Base-by-base conservation (phyloP, 1,140 invertebrate genomes). In the Venturia canescens region DNA sequence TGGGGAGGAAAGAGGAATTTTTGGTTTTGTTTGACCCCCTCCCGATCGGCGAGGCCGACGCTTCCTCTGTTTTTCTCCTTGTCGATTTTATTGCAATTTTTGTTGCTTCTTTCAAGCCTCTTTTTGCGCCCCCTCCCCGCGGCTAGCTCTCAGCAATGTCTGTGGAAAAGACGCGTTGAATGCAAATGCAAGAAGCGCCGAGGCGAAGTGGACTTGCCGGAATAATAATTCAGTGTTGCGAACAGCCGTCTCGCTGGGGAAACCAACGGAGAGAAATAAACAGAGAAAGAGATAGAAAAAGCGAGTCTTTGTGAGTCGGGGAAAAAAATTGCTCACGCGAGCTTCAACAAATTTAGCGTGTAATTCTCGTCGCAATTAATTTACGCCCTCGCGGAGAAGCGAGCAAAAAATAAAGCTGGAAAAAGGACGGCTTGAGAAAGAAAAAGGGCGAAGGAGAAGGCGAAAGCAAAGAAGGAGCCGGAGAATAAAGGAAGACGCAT, bases 351-450 rank as follows among this genome's bases (percentile, higher is more conserved):
- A 72, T 72, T 72, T 72, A 72, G 70, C 70, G 38, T 72, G 70
- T 72, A 72, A 72, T 72, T 72, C 70, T 72, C 69, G 69, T 71
- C n/a, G 69, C 69, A 71, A 71, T 71, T 71, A 71, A 71, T 71
- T 71, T 80, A 69, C 75, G 70, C 80, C 67, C 81, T 66, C 72
- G 53, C 70, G 50, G 34, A 23, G 66, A 66, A 53, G n/a, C n/a
- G 74, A 60, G 48, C 67, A 27, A 80, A 29, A 78, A 80, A 34
- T 31, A 26, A 78, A 69, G 26, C 44, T 57, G 63, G 76, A 27
- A 60, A 44, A 82, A 18, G 67, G 78, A 78, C 67, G 50, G 16
- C 66, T 53, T 74, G 78, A 71, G 18, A 50, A 23, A 71, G 18
- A 50, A 23, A 70, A 53, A 67, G 29, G 26, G 29, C 71, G 78